Evolutionary conservation across 53 echinoderm and acorn worm species (phyloP).

Genomic region (Holothuria leucospilota): DNA sequence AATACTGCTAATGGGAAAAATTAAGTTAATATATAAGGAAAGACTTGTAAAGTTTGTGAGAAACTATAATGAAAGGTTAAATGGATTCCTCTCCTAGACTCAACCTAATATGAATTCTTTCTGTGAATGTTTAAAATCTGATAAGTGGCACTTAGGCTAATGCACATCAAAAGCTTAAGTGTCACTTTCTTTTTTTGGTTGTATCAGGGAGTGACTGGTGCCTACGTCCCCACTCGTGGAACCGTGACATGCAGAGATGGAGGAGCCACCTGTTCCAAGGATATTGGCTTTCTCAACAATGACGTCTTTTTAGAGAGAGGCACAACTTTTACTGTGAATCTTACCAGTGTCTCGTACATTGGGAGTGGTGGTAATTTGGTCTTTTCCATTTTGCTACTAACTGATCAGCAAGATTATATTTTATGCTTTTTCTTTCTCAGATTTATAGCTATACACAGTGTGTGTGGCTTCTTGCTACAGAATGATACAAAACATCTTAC

Average conservation of each 20-base stretch:
- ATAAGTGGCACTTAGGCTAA: too few relatives aligned
- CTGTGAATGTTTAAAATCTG: too few relatives aligned
- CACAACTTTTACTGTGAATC: constrained; percentile 78
- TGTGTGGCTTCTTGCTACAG: neutral
- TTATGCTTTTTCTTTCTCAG: neutral
- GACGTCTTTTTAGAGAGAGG: constrained; percentile 83
- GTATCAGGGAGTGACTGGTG: constrained; percentile 89
- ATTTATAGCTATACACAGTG: neutral
- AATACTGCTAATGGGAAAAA: too few relatives aligned
- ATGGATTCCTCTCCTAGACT: too few relatives aligned
- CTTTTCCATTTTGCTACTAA: neutral
- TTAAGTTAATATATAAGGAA: too few relatives aligned
- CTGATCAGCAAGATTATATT: neutral
- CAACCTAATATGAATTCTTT: too few relatives aligned
- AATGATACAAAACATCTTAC: too few relatives aligned
- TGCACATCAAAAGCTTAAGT: too few relatives aligned
- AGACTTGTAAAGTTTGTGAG: too few relatives aligned
- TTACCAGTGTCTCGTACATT: constrained; percentile 75
- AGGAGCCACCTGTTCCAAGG: constrained; percentile 65
- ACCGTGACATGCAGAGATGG: constrained; percentile 75
- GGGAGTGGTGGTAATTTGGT: constrained; percentile 65
- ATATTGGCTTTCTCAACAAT: constrained; percentile 78
- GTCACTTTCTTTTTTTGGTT: too few relatives aligned
- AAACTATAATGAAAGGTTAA: too few relatives aligned
- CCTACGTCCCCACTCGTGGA: constrained; percentile 81